phyloP scores from a whole-genome alignment of 2,113 vertebrate genomes.

The Oreotragus oreotragus region DNA sequence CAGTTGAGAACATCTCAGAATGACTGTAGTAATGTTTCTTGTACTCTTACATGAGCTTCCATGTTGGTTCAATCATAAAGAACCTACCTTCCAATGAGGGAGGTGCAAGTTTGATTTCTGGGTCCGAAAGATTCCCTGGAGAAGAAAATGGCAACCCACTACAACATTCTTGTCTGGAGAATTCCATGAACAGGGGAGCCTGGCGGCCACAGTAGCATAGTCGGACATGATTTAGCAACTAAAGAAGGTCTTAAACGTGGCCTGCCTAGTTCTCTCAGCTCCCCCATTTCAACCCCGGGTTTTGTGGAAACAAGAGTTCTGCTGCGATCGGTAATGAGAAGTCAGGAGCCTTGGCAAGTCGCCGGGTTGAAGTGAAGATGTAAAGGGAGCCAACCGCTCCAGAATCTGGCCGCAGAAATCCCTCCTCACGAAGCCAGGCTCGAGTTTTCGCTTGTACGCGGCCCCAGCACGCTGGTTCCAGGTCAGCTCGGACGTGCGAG shows the following conservation, averaged over 20 bases:
- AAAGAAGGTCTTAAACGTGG: too few species aligned
- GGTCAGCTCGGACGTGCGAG: neutral
- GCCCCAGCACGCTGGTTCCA: neutral
- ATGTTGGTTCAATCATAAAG: neutral
- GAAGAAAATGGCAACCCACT: neutral
- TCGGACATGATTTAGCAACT: fast-evolving
- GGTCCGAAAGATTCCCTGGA: neutral
- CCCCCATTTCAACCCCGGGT: too few species aligned
- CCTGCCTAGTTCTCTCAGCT: too few species aligned
- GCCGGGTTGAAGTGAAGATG: too few species aligned
- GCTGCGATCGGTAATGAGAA: too few species aligned
- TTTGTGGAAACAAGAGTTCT: too few species aligned
- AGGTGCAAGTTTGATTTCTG: neutral
- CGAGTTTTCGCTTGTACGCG: neutral
- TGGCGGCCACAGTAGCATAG: neutral
- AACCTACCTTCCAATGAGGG: neutral
- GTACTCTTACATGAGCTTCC: neutral
- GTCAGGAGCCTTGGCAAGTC: too few species aligned
- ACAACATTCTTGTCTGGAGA: neutral
- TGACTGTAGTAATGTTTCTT: neutral
- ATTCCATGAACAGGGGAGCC: neutral
- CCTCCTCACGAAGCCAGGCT: neutral
- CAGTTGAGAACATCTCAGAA: neutral
- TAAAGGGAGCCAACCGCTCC: too few species aligned
- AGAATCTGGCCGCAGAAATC: too few species aligned